These are phyloP conservation scores for Tokudaia muenninki DNA, from an alignment of 2,797 vertebrate species.

Conservation along the genomic window DNA sequence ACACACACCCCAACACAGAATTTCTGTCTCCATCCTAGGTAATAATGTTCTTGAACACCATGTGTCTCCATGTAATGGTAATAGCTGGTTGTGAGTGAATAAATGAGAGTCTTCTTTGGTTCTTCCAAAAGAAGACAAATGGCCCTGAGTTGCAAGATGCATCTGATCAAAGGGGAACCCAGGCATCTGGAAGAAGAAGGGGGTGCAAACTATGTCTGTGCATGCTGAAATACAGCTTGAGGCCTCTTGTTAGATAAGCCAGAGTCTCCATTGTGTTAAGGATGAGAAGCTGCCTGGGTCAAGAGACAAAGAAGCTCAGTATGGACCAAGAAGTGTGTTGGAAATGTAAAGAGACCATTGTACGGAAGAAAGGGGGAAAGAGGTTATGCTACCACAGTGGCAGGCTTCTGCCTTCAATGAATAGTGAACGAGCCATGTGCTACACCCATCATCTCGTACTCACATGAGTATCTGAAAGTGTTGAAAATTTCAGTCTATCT, in stretches of 20 bases:
- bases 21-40: not conserved
- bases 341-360: not conserved
- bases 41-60: not conserved
- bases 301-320: not conserved
- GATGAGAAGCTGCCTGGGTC: not conserved
- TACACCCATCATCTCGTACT: not conserved
- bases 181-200: not conserved
- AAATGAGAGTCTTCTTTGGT: conserved; percentile 62
- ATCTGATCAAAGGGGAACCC: conserved; percentile 58
- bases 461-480: not conserved
- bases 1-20: not conserved
- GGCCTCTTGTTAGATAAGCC: not conserved
- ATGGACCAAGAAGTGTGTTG: not conserved
- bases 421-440: not conserved
- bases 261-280: not conserved
- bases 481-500: conserved; percentile 5
- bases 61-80: not conserved
- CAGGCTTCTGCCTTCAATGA: not conserved
- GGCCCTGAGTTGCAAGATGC: not conserved
- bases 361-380: not conserved
- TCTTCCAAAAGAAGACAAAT: conserved; percentile 65
- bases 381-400: not conserved
- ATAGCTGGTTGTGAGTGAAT: conserved; percentile 19
- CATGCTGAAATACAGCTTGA: not conserved
- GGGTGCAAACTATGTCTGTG: not conserved